Percentiles rank a stretch among this genome's conserved stretches.
phyloP scores from a whole-genome alignment of 2,797 vertebrate species.

The Carcharodon carcharias region DNA sequence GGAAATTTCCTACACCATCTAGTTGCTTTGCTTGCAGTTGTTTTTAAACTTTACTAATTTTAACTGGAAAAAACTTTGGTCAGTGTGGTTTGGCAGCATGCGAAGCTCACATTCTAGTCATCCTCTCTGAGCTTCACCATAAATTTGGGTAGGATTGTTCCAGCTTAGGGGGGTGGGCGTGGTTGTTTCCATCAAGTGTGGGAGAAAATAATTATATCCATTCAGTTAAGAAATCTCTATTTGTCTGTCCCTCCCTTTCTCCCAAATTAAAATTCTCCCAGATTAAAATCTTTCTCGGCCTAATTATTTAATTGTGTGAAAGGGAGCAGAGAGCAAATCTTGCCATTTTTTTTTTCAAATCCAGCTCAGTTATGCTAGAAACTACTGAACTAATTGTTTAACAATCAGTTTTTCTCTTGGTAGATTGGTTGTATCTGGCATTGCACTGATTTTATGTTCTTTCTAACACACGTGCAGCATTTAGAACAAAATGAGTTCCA shows the following conservation, averaged over 20 bases:
- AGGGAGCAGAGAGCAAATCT: not conserved
- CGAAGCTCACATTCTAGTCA: not conserved
- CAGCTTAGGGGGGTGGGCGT: not conserved
- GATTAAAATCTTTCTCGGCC: too few relatives aligned
- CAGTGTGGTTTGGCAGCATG: not conserved
- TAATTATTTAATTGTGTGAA: not conserved
- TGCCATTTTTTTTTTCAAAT: not conserved
- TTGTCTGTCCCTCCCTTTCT: not conserved
- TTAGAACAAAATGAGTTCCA: not conserved
- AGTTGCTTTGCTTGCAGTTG: not conserved
- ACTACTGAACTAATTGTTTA: not conserved
- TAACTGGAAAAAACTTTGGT: not conserved
- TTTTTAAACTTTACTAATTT: not conserved
- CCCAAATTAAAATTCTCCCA: too few relatives aligned
- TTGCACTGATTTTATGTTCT: conserved; percentile 23
- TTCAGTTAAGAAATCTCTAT: not conserved
- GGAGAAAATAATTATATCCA: not conserved
- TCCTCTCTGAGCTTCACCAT: not conserved
- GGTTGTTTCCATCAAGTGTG: not conserved
- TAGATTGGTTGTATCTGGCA: not conserved
- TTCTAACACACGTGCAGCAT: not conserved
- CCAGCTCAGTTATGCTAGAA: not conserved
- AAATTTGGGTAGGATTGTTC: not conserved
- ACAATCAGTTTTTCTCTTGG: not conserved
- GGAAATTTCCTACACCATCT: not conserved